phyloP scores from a whole-genome alignment of 2,888 invertebrate species.

The Cheilosia impressa region DNA sequence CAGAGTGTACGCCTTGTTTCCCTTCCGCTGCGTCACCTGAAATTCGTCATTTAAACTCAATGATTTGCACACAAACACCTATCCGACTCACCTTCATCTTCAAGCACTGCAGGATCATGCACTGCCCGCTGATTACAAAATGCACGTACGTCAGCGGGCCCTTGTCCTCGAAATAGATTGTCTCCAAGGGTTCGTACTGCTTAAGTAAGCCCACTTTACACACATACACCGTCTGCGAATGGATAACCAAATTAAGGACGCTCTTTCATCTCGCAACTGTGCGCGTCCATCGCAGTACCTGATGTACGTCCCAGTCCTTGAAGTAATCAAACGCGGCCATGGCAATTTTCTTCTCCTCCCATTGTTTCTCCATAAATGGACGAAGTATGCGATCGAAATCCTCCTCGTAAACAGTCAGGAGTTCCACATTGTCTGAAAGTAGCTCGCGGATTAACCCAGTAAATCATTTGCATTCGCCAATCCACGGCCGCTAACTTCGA shows the following conservation, averaged over 20 bases:
- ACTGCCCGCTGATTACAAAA: slow-evolving; percentile 82
- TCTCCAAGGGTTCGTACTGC: slow-evolving; percentile 81
- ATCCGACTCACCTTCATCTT: slow-evolving; percentile 78
- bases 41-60: background rate
- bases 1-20: slow-evolving; percentile 72
- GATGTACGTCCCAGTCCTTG: slow-evolving; percentile 78
- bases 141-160: slow-evolving; percentile 80
- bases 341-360: slow-evolving; percentile 80
- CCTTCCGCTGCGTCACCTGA: slow-evolving; percentile 71
- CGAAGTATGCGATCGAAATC: slow-evolving; percentile 84
- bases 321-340: slow-evolving; percentile 81
- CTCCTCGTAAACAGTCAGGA: slow-evolving; percentile 86
- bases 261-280: background rate
- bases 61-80: background rate
- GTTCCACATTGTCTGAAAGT: slow-evolving; percentile 85
- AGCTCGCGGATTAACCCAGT: slow-evolving; percentile 78
- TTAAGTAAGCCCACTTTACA: slow-evolving; percentile 79
- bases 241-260: background rate
- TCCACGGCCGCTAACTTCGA: slow-evolving; percentile 1
- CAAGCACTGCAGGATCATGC: slow-evolving; percentile 82
- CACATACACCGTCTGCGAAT: slow-evolving; percentile 76
- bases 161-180: slow-evolving; percentile 80
- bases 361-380: slow-evolving; percentile 80
- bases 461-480: slow-evolving; percentile 43
- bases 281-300: slow-evolving; percentile 76